phyloP scores from a whole-genome alignment of 2,888 invertebrate genomes.

The Ormyrus thymus region DNA sequence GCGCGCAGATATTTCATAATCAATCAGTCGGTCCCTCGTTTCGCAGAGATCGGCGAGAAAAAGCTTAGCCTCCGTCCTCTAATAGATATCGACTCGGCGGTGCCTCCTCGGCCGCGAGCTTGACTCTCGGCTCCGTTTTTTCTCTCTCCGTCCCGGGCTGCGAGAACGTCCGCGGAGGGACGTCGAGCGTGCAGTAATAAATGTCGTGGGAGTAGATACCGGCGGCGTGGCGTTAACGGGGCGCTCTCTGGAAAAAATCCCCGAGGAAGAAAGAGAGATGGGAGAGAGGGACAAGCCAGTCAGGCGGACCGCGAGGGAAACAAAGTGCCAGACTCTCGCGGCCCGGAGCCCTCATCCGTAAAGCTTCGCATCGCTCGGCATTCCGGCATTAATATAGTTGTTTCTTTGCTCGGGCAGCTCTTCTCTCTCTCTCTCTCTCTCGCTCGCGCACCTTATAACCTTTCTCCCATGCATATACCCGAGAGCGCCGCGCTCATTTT shows the following conservation, averaged over 20 bases:
- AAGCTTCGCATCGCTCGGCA: constrained; percentile 57
- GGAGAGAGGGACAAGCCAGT: not conserved
- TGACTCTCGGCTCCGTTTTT: no score
- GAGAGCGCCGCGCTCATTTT: not conserved
- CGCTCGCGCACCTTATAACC: constrained; percentile 18
- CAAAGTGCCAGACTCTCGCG: constrained; percentile 59
- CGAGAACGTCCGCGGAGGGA: no score
- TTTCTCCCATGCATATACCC: no score
- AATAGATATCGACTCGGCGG: no score
- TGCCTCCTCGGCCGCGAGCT: no score
- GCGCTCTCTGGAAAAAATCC: not conserved
- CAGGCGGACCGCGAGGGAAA: constrained; percentile 44
- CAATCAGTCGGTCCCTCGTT: no score
- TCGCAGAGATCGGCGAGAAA: no score
- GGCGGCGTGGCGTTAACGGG: constrained; percentile 35
- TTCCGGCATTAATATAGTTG: constrained; percentile 63
- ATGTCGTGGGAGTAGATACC: constrained; percentile 44
- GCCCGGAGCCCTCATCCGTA: constrained; percentile 58
- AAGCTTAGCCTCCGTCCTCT: no score
- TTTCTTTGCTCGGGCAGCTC: constrained; percentile 52
- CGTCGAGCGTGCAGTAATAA: constrained; percentile 27
- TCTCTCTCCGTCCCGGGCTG: no score
- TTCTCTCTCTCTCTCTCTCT: not conserved
- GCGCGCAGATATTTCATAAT: no score
- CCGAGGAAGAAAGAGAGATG: constrained; percentile 3